Evolutionary conservation across 2,113 vertebrate genomes (phyloP).

Genomic region (Cinclus cinclus): DNA sequence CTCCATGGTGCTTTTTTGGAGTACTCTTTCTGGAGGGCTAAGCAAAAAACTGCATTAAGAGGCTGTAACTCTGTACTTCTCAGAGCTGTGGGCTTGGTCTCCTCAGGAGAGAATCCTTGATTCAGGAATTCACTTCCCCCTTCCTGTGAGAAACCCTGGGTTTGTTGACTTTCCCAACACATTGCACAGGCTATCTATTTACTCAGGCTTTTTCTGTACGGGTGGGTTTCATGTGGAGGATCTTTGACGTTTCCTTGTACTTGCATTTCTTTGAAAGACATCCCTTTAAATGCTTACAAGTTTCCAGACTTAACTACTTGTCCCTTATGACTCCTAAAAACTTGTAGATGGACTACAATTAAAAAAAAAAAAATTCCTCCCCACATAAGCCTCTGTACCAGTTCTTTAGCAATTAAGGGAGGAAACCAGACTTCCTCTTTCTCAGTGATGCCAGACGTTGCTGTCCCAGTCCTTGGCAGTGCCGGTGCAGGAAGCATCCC

Average conservation of each 20-base stretch:
- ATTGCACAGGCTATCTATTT: slow-evolving; percentile 30
- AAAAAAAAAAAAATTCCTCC: background rate
- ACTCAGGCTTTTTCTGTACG: slow-evolving; percentile 15
- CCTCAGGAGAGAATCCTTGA: slow-evolving; percentile 15
- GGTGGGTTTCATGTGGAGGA: background rate
- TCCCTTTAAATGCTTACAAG: background rate
- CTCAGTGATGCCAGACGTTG: slow-evolving; percentile 1
- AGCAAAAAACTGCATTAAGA: background rate
- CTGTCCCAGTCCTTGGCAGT: background rate
- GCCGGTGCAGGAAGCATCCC: slow-evolving; percentile 44
- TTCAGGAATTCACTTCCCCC: slow-evolving; percentile 32
- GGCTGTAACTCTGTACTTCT: background rate
- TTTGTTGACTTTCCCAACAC: slow-evolving; percentile 52
- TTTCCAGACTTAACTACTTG: background rate
- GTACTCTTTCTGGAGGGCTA: background rate
- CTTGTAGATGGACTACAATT: background rate
- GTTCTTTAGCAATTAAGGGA: slow-evolving; percentile 61
- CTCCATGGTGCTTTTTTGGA: background rate
- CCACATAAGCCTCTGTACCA: background rate
- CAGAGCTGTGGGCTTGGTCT: background rate
- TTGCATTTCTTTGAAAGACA: background rate
- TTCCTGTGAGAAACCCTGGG: background rate
- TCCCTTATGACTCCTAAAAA: background rate
- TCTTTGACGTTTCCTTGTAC: background rate
- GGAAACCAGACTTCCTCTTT: slow-evolving; percentile 76